Conservation (phyloP, 2,797 vertebrate genomes). For the Ispidina lecontei region DNA sequence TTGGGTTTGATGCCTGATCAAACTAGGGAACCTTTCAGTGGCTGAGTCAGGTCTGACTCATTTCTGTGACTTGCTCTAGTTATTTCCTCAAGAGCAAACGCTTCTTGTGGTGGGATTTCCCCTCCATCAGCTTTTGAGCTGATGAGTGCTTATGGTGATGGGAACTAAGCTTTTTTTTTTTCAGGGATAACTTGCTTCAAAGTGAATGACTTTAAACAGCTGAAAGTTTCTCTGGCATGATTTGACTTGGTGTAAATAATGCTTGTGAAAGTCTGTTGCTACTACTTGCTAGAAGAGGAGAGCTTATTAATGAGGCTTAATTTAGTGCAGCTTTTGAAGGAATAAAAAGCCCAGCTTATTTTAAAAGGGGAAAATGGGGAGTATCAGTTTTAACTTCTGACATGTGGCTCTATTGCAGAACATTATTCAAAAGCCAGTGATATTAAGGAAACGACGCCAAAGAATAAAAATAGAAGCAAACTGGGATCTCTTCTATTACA, state of each 20-base stretch:
- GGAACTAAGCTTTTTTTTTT: not conserved
- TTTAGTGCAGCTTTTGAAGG: not conserved
- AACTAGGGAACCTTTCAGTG: conserved; percentile 32
- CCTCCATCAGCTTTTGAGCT: not conserved
- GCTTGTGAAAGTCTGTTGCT: not conserved
- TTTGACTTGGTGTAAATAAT: conserved; percentile 40
- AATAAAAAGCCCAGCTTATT: not conserved
- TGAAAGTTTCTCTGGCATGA: conserved; percentile 48
- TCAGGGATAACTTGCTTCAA: not conserved
- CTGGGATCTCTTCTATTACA: conserved; percentile 99
- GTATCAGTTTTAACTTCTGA: not conserved
- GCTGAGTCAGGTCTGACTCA: not conserved
- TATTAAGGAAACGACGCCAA: conserved; percentile 95
- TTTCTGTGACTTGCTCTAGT: not conserved
- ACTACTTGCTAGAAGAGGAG: not conserved
- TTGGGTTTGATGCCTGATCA: not conserved
- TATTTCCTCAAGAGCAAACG: not conserved
- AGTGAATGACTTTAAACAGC: not conserved
- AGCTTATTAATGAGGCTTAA: not conserved
- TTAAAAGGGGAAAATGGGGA: not conserved
- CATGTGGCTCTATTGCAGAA: conserved; percentile 81
- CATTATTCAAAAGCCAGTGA: conserved; percentile 96
- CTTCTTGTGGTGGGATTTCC: not conserved
- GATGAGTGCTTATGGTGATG: not conserved
- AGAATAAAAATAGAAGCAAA: conserved; percentile 98